Conservation (phyloP, 2,797 vertebrate genomes). For the Coluber constrictor region DNA sequence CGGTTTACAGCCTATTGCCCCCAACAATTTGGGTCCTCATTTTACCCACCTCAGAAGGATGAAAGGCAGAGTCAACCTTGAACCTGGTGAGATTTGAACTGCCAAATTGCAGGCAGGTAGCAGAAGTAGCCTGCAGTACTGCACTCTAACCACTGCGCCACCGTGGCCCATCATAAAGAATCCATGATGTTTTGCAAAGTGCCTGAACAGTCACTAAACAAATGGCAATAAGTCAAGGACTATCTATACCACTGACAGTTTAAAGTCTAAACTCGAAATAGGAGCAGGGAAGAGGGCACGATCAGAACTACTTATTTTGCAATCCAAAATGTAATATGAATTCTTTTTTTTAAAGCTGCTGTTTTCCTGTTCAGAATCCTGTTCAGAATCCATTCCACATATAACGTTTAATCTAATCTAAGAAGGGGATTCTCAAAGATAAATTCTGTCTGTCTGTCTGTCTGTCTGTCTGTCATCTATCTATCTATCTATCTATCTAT, state of each 20-base stretch:
- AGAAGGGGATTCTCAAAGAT: neutral
- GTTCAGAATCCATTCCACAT: neutral
- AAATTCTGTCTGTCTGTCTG: neutral
- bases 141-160: no score
- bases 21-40: no score
- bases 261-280: neutral
- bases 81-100: no score
- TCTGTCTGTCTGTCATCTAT: neutral
- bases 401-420: neutral
- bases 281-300: no score
- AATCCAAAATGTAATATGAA: neutral
- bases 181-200: neutral
- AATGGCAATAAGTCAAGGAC: neutral
- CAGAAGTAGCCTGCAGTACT: no score
- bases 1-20: no score
- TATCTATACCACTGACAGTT: conserved; percentile 12
- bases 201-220: neutral
- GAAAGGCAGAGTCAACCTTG: no score
- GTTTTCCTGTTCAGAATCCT: neutral
- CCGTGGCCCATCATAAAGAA: neutral
- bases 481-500: neutral
- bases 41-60: no score
- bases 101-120: no score
- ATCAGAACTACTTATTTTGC: neutral
- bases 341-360: no score